These are phyloP conservation scores for Cinara cedri DNA, from an alignment of 2,888 invertebrate genomes.

Conservation along the genomic window DNA sequence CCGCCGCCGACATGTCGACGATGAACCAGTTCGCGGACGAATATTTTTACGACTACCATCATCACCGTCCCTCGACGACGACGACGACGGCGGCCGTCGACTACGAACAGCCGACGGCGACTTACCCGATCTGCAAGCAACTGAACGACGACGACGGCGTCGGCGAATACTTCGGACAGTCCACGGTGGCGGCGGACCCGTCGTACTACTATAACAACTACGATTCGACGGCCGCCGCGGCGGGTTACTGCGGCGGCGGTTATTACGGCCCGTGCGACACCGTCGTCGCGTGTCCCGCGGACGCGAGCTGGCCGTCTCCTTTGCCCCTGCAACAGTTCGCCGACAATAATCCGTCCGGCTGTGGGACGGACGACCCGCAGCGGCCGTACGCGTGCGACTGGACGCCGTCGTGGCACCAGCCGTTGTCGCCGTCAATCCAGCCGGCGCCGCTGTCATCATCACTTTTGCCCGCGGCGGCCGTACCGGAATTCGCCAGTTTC, in stretches of 20 bases:
- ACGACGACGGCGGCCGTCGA: neutral
- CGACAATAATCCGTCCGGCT: too few species aligned
- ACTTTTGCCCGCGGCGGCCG: neutral
- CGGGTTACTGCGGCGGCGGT: conserved; percentile 10
- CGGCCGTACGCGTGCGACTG: neutral
- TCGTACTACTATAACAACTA: conserved; percentile 10
- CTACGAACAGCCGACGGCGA: neutral
- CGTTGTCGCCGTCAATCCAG: neutral
- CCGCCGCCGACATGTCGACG: neutral
- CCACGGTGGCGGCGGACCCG: conserved; percentile 7
- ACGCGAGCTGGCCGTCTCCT: conserved; percentile 13
- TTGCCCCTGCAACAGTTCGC: neutral
- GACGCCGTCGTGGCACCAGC: neutral
- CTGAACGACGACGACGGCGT: conserved; percentile 4
- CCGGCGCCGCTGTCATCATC: neutral
- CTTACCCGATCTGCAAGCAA: neutral
- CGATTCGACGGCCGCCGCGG: neutral
- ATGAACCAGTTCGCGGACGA: conserved; percentile 41
- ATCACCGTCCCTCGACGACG: neutral
- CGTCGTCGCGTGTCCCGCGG: neutral
- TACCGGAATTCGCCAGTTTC: conserved; percentile 4
- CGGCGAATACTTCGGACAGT: neutral
- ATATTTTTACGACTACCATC: conserved; percentile 12
- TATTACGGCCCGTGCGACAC: conserved; percentile 28
- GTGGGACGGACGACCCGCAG: neutral